phyloP scores from a whole-genome alignment of 2,113 vertebrate genomes.

The Alethe castanea region DNA sequence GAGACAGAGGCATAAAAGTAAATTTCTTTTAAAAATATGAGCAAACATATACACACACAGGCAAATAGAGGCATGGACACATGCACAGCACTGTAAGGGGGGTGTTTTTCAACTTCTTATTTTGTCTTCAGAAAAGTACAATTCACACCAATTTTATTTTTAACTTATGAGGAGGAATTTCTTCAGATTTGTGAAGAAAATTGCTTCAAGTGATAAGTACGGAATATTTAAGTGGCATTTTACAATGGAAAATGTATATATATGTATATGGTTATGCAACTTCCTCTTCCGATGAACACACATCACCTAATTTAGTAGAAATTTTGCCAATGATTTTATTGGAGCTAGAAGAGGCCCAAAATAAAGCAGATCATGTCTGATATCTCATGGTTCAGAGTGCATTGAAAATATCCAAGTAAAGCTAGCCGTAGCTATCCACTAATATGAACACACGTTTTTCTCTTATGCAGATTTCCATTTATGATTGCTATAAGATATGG shows the following conservation, averaged over 20 bases:
- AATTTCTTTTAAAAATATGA: background rate
- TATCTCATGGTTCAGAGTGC: background rate
- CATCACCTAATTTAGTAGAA: background rate
- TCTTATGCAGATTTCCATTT: background rate
- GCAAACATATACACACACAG: background rate
- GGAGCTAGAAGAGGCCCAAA: background rate
- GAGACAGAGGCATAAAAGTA: background rate
- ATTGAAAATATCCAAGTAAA: background rate
- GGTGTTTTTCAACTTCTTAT: background rate
- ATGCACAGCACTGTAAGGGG: background rate
- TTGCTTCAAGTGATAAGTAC: background rate
- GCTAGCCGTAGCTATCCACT: background rate
- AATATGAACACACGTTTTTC: background rate
- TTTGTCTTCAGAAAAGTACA: background rate
- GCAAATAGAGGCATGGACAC: background rate
- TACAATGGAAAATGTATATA: background rate
- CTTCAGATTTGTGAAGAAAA: slow-evolving; percentile 16
- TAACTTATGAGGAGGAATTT: slow-evolving; percentile 20
- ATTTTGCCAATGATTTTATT: background rate
- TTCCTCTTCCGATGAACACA: background rate
- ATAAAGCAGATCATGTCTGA: background rate
- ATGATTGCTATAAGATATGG: background rate
- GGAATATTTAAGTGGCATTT: slow-evolving; percentile 9
- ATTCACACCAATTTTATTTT: slow-evolving; percentile 18
- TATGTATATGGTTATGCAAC: background rate